These are phyloP conservation scores for Rutpela maculata DNA, from an alignment of 2,888 invertebrate species.

Conservation along the genomic window DNA sequence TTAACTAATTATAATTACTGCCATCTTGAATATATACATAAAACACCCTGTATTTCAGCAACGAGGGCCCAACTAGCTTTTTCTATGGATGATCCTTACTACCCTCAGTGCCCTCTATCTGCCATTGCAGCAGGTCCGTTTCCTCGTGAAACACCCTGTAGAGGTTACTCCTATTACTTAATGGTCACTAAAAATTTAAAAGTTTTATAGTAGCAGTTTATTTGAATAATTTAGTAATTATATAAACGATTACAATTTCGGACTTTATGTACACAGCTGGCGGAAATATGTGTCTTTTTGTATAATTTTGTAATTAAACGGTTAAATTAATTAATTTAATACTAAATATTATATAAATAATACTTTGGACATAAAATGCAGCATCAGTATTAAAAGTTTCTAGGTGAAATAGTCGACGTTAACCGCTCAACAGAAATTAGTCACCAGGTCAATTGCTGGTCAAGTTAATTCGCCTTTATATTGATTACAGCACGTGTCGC, in stretches of 20 bases:
- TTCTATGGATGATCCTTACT: too few relatives aligned
- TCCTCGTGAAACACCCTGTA: too few relatives aligned
- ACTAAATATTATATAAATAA: conserved; percentile 27
- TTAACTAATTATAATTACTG: too few relatives aligned
- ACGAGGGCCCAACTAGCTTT: too few relatives aligned
- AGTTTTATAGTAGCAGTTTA: background rate
- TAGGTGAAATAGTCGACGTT: conserved; percentile 3
- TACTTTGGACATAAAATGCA: conserved; percentile 26
- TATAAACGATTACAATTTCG: conserved; percentile 20
- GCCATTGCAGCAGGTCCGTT: too few relatives aligned
- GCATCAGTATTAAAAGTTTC: background rate
- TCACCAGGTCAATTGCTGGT: background rate
- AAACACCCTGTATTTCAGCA: too few relatives aligned
- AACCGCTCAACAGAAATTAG: background rate
- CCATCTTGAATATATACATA: too few relatives aligned
- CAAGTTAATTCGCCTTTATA: background rate
- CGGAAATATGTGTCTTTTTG: conserved; percentile 14
- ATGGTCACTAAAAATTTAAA: too few relatives aligned
- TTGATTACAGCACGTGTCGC: background rate
- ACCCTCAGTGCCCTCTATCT: too few relatives aligned
- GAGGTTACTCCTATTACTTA: too few relatives aligned
- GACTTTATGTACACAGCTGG: conserved; percentile 17
- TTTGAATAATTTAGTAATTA: conserved; percentile 31
- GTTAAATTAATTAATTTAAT: conserved; percentile 18
- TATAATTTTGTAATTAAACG: conserved; percentile 23